Evolutionary conservation across 2,113 vertebrate species (phyloP), one percentile per base, ranked within the genome.

Genomic region (Phasianus colchicus): DNA sequence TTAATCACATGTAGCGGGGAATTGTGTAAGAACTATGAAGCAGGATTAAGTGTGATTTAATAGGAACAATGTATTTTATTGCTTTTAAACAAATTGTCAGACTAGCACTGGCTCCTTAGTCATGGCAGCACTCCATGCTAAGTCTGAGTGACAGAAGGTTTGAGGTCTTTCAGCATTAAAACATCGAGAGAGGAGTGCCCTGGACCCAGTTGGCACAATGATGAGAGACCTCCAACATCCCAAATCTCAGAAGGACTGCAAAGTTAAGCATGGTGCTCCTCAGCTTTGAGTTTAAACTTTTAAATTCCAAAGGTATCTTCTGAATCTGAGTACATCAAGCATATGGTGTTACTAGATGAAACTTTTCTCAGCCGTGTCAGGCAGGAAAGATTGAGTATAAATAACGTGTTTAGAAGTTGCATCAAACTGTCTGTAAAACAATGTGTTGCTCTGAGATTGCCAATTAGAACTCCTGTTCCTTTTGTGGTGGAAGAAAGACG

Each of bases 21-120:
- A 71, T 71, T 81, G 13, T 86, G 15, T 80, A 74, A 95, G 40
- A 72, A 77, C 79, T 48, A 5, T 38, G 61, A 32, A 10, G 85
- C 63, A 93, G 54, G 94, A 96, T 97, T 96, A 94, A 70, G 76
- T 54, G 86, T 86, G 83, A 95, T 96, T 93, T 91, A 93, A 86
- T 70, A 74, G 85, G 86, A 96, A 57, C 48, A 29, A 19, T 70
- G 61, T 84, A 80, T 95, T 88, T 60, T 93, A 81, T 90, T 95
- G 91, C 95, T 97, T 92, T 95, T 88, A 95, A 95, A 92, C 50
- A 95, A 95, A 96, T 95, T 89, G 87, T 73, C 58, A 84, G 73
- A 88, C 92, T 72, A 84, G 29, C 0, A 0, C 85, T 69, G 77
- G n/a, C 54, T 93, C 73, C 90, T 90, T 78, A 78, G 76, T 86